Percentiles rank a stretch among this genome's conserved stretches.
Evolutionary conservation across 2,888 invertebrate species (phyloP).

Genomic region (Odontocerum albicorne): DNA sequence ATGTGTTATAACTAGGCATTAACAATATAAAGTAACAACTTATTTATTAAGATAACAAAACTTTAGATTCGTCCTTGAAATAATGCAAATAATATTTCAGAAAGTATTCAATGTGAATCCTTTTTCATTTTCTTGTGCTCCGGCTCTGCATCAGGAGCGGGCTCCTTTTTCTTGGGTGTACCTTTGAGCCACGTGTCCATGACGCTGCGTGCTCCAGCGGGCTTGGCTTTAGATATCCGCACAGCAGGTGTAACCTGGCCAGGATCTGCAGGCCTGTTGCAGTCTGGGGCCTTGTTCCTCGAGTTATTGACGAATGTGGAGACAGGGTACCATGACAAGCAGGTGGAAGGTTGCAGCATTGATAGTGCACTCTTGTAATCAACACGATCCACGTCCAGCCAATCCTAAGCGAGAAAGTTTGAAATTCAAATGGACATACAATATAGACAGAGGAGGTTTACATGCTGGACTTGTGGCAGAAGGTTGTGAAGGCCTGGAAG

Average conservation of each 20-base stretch:
- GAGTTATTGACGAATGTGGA: slow-evolving; percentile 72
- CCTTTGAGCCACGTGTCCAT: slow-evolving; percentile 49
- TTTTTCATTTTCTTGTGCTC: slow-evolving; percentile 41
- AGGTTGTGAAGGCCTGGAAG: too few species aligned
- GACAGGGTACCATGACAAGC: slow-evolving; percentile 69
- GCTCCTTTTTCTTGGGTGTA: slow-evolving; percentile 46
- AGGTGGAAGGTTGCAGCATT: slow-evolving; percentile 56
- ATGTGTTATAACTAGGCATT: too few species aligned
- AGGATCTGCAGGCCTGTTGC: slow-evolving; percentile 54
- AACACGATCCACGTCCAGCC: slow-evolving; percentile 65
- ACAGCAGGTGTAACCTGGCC: slow-evolving; percentile 38
- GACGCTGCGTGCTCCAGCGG: slow-evolving; percentile 47
- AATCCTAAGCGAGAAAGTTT: slow-evolving; percentile 51
- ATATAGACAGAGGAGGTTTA: background rate
- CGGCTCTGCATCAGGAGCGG: slow-evolving; percentile 37
- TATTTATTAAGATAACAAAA: too few species aligned
- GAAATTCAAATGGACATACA: background rate
- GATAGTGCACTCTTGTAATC: slow-evolving; percentile 54
- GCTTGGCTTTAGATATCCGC: slow-evolving; percentile 42
- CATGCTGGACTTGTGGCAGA: background rate
- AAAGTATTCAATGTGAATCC: too few species aligned
- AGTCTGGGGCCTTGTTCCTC: slow-evolving; percentile 63
- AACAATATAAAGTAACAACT: too few species aligned
- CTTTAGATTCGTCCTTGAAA: too few species aligned
- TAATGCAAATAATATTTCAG: too few species aligned